phyloP scores from a whole-genome alignment of 2,888 invertebrate genomes.

The Allolobophora icterica region DNA sequence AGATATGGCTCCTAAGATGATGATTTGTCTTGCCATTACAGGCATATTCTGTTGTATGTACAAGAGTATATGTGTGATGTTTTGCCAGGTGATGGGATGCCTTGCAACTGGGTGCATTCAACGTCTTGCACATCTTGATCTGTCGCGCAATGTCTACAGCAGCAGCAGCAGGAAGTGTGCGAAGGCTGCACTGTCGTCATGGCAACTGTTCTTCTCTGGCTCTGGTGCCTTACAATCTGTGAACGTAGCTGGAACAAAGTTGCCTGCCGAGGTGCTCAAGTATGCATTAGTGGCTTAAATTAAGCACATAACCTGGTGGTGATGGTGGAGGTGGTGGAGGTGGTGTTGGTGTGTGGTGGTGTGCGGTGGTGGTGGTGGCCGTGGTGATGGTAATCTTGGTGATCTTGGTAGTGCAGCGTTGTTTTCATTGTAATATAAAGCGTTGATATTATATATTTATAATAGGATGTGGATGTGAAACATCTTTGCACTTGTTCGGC shows the following conservation, averaged over 20 bases:
- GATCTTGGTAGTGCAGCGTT: no score
- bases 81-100: not conserved
- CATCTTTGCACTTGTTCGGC: no score
- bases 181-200: not conserved
- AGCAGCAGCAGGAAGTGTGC: constrained; percentile 25
- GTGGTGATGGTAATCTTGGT: no score
- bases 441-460: no score
- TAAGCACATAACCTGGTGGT: not conserved
- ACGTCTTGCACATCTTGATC: constrained; percentile 6
- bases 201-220: constrained; percentile 14
- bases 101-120: constrained; percentile 24
- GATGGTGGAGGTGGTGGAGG: no score
- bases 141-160: constrained; percentile 24
- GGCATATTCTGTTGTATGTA: not conserved
- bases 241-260: constrained; percentile 11
- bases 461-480: no score
- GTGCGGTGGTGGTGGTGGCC: no score
- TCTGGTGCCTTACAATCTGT: constrained; percentile 22
- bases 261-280: constrained; percentile 23
- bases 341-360: no score
- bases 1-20: not conserved
- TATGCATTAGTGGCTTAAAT: not conserved
- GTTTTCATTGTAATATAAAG: no score
- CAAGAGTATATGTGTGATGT: not conserved
- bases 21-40: not conserved